Evolutionary conservation across 2,888 invertebrate genomes (phyloP), one percentile per base, ranked within the genome.

Genomic region (Pharmacophagus antenor): DNA sequence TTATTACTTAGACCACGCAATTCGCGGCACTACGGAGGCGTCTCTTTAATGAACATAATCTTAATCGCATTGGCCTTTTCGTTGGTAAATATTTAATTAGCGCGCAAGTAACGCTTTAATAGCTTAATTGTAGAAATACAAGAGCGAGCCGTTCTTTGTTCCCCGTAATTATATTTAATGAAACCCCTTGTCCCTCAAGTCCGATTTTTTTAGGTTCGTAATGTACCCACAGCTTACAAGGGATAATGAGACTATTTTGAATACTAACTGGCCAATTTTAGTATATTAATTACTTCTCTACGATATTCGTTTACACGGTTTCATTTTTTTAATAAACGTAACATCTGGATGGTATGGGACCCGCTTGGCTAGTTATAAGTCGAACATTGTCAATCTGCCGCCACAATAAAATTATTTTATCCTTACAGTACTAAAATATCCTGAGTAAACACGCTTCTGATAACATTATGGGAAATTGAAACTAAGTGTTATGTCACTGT

Each of bases 51-150:
- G 77, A 80, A 80, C 77, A 79, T 77, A 80, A 81, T 80, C 80
- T 82, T 80, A 79, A 82, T 79, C 71, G 66, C 66, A 71, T 67
- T 74, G 75, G 73, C 80, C 79, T 78, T 76, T 82, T 77, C 76
- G 72, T 68, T 69, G 70, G 76, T 82, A 79, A 87, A 86, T 85
- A 82, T 85, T 86, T 84, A 84, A 84, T 80, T 74, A 82, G 79
- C 74, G 71, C 75, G 73, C 73, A 76, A 76, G 77, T 74, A 73
- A 67, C 69, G 65, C 73, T 73, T 74, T 74, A 81, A 83, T 71
- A 66, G 72, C 79, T 84, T 85, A 79, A 84, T 83, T 80, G 79
- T 72, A 69, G 71, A 78, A 82, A 81, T 80, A 80, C 72, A 71
- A 68, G 65, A 67, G 71, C 73, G 70, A 69, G 49, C 65, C 53